Evolutionary conservation across 2,888 invertebrate species (phyloP).

Genomic region (Platycnemis pennipes): DNA sequence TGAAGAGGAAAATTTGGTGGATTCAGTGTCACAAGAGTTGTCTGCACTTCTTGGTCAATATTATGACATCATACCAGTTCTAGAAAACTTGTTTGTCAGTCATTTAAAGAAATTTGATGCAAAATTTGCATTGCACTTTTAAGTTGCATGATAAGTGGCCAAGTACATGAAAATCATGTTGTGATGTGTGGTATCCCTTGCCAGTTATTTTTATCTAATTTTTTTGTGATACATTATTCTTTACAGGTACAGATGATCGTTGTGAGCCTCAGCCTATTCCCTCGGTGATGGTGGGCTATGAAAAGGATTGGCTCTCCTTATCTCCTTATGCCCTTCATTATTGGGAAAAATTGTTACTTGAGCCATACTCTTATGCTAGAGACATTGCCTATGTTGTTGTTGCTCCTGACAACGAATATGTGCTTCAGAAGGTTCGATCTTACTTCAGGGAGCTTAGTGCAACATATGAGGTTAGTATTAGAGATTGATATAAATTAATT

Average conservation of each 20-base stretch:
- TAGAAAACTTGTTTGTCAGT: too few species aligned
- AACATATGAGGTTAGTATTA: constrained; percentile 88
- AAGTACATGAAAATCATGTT: too few species aligned
- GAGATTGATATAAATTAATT: background rate
- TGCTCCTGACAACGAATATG: constrained; percentile 94
- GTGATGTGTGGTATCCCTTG: background rate
- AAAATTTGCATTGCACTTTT: too few species aligned
- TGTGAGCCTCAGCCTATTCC: constrained; percentile 99
- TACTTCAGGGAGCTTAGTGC: constrained; percentile 97
- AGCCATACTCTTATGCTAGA: constrained; percentile 96
- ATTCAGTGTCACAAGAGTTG: too few species aligned
- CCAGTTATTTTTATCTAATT: background rate
- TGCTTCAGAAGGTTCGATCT: constrained; percentile 88
- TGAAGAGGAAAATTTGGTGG: too few species aligned
- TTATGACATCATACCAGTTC: too few species aligned
- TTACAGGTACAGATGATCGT: constrained; percentile 90
- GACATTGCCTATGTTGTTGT: constrained; percentile 97
- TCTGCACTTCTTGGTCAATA: too few species aligned
- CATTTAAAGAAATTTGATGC: too few species aligned
- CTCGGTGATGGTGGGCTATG: constrained; percentile 95
- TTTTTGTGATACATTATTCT: constrained; percentile 21
- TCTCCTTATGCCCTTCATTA: constrained; percentile 96
- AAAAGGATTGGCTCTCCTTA: constrained; percentile 95
- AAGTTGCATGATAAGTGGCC: too few species aligned
- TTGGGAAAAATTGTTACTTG: constrained; percentile 98